Base-by-base conservation (phyloP, 2,113 vertebrate species). In the Gadus macrocephalus region DNA sequence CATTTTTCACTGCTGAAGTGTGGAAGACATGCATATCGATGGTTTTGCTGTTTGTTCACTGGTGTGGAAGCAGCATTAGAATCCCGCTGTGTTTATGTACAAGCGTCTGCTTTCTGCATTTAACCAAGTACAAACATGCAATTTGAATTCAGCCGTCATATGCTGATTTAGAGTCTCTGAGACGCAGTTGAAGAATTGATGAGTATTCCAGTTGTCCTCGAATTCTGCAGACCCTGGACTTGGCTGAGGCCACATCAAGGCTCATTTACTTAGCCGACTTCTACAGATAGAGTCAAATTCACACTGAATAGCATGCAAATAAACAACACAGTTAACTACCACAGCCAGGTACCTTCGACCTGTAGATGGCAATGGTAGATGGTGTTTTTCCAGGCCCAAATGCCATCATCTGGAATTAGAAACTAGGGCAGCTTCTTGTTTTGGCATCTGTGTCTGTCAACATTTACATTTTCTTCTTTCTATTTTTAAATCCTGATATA, bases 41-140 rank as follows among this genome's bases (percentile, higher is more conserved):
- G 31, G 31, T 35, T 35, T 35, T 35, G 6, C 31, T 5, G 31
- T 35, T 35, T 35, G 4, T 35, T 35, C 31, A 35, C 31, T 35
- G 31, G 31, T 35, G 31, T 35, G 31, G 31, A 35, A 35, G 31
- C 31, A 35, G 31, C 31, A 35, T 35, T 35, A 35, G 31, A 35
- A 35, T 35, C 31, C 31, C 31, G 31, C 4, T 5, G 4, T 35
- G 31, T 7, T 35, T 35, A 35, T 35, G 5, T 49, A 12, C 42
- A 69, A 0, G 66, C 1, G 78, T 89, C 89, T 91, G 90, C 76
- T 92, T 90, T 92, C 64, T 76, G 49, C 82, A 91, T 91, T 78
- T 86, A 68, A n/a, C 56, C 80, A 14, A 11, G 14, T 6, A 62
- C 20, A 62, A n/a, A 62, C 60, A 62, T 11, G 19, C 59, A 19